Evolutionary conservation across 2,113 vertebrate genomes (phyloP).

Genomic region (Scomber japonicus): DNA sequence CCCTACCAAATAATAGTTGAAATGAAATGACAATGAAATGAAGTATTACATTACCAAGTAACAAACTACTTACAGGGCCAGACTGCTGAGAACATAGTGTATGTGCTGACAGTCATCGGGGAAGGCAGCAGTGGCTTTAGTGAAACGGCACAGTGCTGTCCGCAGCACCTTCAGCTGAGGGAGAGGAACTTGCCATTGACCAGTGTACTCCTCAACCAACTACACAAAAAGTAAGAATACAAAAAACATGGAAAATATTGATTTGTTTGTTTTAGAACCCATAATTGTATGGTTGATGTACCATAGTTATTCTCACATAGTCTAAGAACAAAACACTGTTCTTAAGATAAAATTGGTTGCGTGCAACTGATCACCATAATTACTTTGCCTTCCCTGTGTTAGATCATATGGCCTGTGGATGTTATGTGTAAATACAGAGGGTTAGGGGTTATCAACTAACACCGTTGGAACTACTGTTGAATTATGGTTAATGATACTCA

Average conservation of each 20-base stretch:
- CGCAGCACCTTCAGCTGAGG: slow-evolving; percentile 96
- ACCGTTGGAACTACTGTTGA: too few relatives aligned
- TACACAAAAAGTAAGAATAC: slow-evolving; percentile 59
- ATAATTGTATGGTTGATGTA: background rate
- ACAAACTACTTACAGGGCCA: slow-evolving; percentile 93
- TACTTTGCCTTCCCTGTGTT: too few relatives aligned
- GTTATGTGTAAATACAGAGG: too few relatives aligned
- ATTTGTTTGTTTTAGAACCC: background rate
- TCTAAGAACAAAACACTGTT: background rate
- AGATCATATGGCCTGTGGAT: too few relatives aligned
- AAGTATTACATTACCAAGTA: background rate
- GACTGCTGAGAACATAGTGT: slow-evolving; percentile 94
- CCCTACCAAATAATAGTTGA: too few relatives aligned
- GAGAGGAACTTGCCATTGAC: slow-evolving; percentile 96
- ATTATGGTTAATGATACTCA: background rate
- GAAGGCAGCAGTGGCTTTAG: slow-evolving; percentile 91
- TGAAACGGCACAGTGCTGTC: slow-evolving; percentile 94
- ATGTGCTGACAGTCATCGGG: slow-evolving; percentile 95
- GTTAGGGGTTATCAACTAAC: too few relatives aligned
- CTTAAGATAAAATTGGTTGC: too few relatives aligned
- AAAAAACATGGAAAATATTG: background rate
- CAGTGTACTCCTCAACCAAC: slow-evolving; percentile 97
- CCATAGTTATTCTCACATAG: background rate
- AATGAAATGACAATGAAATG: background rate
- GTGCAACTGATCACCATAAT: too few relatives aligned